Evolutionary conservation across 2,888 invertebrate species (phyloP).

Genomic region (Drosophila colorata): DNA sequence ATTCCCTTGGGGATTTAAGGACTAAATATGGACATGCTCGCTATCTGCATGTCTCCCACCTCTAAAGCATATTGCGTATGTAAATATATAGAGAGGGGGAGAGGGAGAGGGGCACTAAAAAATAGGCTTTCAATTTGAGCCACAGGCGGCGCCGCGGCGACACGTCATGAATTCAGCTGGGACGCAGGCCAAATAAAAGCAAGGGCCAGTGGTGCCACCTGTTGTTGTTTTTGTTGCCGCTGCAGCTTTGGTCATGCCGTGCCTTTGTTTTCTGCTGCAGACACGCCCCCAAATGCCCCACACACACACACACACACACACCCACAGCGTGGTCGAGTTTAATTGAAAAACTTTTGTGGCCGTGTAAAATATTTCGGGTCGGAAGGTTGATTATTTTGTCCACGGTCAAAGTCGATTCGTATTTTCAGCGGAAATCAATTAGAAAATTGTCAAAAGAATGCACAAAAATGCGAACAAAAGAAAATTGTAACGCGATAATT

Average conservation of each 20-base stretch:
- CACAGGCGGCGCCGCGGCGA: conserved; percentile 15
- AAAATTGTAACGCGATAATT: conserved; percentile 10
- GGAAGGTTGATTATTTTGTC: background rate
- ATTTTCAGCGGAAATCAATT: conserved; percentile 31
- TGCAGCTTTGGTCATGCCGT: background rate
- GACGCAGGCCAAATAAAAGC: conserved; percentile 25
- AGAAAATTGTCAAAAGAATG: conserved; percentile 12
- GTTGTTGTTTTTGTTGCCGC: conserved; percentile 6
- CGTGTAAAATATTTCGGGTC: conserved; percentile 26
- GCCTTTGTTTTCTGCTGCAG: conserved; percentile 18
- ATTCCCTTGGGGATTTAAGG: no score
- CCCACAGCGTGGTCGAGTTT: conserved; percentile 31
- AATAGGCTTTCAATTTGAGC: conserved; percentile 16
- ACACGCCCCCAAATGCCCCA: conserved; percentile 2
- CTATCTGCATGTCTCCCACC: no score
- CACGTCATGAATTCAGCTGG: background rate
- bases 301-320: background rate
- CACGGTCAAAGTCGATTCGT: background rate
- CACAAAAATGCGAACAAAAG: background rate
- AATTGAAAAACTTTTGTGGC: conserved; percentile 63
- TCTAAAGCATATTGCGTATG: no score
- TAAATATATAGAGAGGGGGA: no score
- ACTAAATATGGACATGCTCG: no score
- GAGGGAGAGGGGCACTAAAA: background rate
- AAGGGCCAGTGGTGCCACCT: conserved; percentile 14